A percentile compares a stretch with the other conserved stretches of the same genome.
Conservation (phyloP, 2,797 vertebrate species). For the Hephaestus fuliginosus region DNA sequence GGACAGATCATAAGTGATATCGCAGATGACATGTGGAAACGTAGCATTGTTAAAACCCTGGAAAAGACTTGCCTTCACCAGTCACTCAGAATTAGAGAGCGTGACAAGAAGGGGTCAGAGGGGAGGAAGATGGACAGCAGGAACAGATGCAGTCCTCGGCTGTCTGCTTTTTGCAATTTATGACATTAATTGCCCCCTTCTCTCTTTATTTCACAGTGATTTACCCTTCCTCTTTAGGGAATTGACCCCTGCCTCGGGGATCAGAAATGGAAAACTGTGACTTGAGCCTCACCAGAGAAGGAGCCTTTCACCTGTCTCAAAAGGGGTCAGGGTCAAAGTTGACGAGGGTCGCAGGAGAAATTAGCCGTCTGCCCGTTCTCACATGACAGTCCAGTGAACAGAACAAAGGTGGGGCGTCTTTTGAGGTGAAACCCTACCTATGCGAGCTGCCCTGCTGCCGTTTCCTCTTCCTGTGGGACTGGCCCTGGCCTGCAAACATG, state of each 20-base stretch:
- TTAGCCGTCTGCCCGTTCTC: constrained; percentile 69
- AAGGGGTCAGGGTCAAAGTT: constrained; percentile 73
- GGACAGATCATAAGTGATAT: constrained; percentile 36
- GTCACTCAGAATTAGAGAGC: constrained; percentile 41
- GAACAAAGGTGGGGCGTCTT: constrained; percentile 50
- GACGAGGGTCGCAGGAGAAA: constrained; percentile 72
- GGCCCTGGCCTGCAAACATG: constrained; percentile 55
- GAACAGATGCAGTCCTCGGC: constrained; percentile 5
- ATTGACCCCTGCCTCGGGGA: constrained; percentile 36
- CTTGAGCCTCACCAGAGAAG: constrained; percentile 39
- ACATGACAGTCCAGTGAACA: constrained; percentile 58
- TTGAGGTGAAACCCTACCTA: constrained; percentile 73
- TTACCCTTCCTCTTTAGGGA: constrained; percentile 46
- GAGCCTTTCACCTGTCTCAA: constrained; percentile 71
- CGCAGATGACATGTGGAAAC: constrained; percentile 48
- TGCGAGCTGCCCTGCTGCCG: constrained; percentile 24
- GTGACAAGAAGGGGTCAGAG: constrained; percentile 16
- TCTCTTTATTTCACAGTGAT: constrained; percentile 32
- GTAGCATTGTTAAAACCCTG: constrained; percentile 23
- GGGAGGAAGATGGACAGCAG: neutral
- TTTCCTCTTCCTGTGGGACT: constrained; percentile 58
- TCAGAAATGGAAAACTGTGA: constrained; percentile 71
- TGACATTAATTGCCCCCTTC: constrained; percentile 21
- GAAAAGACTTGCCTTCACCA: constrained; percentile 25
- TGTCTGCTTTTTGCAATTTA: constrained; percentile 38